phyloP scores from a whole-genome alignment of 2,113 vertebrate genomes.

The Xiphorhynchus elegans region DNA sequence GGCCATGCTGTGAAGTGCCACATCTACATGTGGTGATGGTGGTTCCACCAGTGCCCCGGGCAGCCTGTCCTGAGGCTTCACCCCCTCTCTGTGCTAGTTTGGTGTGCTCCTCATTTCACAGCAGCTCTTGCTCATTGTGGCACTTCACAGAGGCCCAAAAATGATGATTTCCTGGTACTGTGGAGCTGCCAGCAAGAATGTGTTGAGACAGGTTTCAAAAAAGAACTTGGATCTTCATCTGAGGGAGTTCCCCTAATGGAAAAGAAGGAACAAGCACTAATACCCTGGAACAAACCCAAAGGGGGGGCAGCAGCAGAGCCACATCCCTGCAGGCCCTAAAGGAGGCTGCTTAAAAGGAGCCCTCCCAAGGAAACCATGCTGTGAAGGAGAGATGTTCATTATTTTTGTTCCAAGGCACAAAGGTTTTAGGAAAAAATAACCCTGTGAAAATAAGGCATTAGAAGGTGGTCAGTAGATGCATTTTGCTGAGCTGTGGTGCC shows the following conservation, averaged over 20 bases:
- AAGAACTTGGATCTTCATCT: background rate
- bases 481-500: background rate
- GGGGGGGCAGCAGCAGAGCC: background rate
- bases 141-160: background rate
- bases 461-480: background rate
- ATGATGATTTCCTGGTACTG: background rate
- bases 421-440: background rate
- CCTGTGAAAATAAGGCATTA: no score
- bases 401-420: background rate
- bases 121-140: background rate
- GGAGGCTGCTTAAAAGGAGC: background rate
- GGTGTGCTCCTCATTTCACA: background rate
- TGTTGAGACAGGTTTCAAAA: background rate
- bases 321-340: background rate
- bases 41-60: no score
- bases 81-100: no score
- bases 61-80: no score
- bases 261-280: background rate
- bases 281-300: background rate
- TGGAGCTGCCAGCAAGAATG: background rate
- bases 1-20: background rate
- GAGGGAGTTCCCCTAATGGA: background rate
- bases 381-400: background rate
- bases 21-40: background rate
- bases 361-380: background rate